Conservation (phyloP, 1,140 invertebrate species). For the Cecropterus lyciades region DNA sequence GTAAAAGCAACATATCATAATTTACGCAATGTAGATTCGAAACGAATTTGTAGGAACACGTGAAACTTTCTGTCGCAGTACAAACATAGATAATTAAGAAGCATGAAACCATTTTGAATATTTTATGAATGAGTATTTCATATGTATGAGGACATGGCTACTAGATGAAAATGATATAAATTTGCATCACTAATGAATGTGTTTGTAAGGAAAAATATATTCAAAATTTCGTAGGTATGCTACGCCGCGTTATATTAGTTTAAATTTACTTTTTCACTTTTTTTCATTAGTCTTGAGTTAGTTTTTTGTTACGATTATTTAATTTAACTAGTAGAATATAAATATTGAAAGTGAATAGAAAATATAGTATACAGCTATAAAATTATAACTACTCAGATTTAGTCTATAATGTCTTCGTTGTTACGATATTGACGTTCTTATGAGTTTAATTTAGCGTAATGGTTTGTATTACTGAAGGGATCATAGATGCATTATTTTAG, state of each 20-base stretch:
- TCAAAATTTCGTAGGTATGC: constrained; percentile 15
- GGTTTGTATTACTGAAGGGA: too few species aligned
- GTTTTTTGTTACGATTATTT: too few species aligned
- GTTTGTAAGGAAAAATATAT: constrained; percentile 46
- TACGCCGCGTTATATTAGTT: not conserved
- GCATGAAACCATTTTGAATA: constrained; percentile 80
- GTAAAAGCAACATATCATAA: constrained; percentile 35
- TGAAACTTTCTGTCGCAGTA: constrained; percentile 68
- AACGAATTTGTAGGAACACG: constrained; percentile 58
- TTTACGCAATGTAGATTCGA: constrained; percentile 45
- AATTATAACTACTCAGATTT: too few species aligned
- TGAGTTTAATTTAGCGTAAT: too few species aligned
- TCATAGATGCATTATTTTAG: too few species aligned
- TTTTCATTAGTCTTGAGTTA: not conserved
- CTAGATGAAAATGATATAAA: constrained; percentile 76
- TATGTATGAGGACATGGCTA: constrained; percentile 79
- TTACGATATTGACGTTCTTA: too few species aligned
- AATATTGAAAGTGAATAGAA: too few species aligned
- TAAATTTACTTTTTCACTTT: constrained; percentile 2
- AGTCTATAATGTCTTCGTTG: too few species aligned
- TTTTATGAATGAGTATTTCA: constrained; percentile 76
- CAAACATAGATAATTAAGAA: constrained; percentile 80
- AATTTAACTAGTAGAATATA: too few species aligned
- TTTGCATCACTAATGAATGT: constrained; percentile 73
- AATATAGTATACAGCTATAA: too few species aligned